Percentiles rank a stretch among this genome's conserved stretches.
Evolutionary conservation across 1,140 invertebrate genomes (phyloP).

Genomic region (Thereuonema tuberculata): DNA sequence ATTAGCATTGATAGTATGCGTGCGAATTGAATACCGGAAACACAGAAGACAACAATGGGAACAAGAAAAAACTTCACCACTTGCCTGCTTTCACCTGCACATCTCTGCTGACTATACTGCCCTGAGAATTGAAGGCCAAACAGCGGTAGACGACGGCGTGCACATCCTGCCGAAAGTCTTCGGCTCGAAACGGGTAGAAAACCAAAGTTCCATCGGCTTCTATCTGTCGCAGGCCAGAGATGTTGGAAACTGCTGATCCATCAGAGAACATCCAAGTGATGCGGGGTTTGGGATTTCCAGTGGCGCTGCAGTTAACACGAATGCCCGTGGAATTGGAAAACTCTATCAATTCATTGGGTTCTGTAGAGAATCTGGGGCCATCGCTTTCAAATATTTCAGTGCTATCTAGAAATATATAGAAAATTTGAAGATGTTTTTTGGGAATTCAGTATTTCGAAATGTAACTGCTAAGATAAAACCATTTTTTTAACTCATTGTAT

Average conservation of each 20-base stretch:
- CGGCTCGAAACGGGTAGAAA: slow-evolving; percentile 28
- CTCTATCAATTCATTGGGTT: slow-evolving; percentile 23
- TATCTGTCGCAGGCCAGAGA: slow-evolving; percentile 25
- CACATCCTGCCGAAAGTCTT: slow-evolving; percentile 20
- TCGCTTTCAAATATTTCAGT: too few species aligned
- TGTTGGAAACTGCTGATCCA: slow-evolving; percentile 24
- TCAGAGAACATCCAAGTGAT: slow-evolving; percentile 17
- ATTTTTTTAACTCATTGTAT: too few species aligned
- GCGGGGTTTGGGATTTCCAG: slow-evolving; percentile 34
- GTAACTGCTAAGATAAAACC: too few species aligned
- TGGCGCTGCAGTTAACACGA: slow-evolving; percentile 35
- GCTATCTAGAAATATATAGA: too few species aligned
- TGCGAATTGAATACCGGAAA: too few species aligned
- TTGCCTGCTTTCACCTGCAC: too few species aligned
- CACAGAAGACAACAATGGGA: too few species aligned
- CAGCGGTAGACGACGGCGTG: too few species aligned
- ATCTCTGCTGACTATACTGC: slow-evolving; percentile 28
- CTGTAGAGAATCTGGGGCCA: slow-evolving; percentile 26
- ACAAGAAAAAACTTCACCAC: too few species aligned
- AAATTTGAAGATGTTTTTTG: too few species aligned
- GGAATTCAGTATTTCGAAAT: too few species aligned
- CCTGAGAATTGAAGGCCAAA: slow-evolving; percentile 28
- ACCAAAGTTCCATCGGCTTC: slow-evolving; percentile 31
- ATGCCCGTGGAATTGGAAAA: slow-evolving; percentile 28
- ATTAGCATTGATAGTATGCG: too few species aligned